Conservation (phyloP, 1,140 invertebrate genomes). For the Pararge aegeria region DNA sequence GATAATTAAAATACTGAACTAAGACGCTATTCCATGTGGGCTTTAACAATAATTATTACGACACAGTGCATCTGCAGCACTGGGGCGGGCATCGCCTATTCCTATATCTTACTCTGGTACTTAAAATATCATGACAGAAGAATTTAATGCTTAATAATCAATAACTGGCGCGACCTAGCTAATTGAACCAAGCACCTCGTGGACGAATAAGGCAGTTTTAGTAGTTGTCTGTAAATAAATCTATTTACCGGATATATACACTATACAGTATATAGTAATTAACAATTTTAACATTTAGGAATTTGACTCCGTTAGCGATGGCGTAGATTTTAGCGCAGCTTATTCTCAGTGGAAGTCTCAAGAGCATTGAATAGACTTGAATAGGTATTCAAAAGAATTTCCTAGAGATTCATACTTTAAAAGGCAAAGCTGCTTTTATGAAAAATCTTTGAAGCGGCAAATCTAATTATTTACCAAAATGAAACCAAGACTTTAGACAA, state of each 20-base stretch:
- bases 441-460: not conserved
- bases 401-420: conserved; percentile 1
- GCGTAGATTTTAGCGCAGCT: not conserved
- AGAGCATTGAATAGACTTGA: not conserved
- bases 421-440: not conserved
- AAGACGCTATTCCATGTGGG: no score
- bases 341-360: not conserved
- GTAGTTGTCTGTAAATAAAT: no score
- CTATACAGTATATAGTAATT: not conserved
- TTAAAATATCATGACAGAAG: no score
- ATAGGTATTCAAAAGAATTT: not conserved
- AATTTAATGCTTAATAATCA: no score
- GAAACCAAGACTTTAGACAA: not conserved
- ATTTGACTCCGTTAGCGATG: not conserved
- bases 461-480: not conserved
- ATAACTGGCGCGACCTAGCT: no score
- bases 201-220: no score
- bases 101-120: no score
- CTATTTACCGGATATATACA: not conserved
- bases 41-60: no score
- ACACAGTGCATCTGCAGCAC: no score
- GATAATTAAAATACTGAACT: no score
- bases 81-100: no score
- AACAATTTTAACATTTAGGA: not conserved
- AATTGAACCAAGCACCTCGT: no score